Percentiles rank a stretch among this genome's conserved stretches.
phyloP scores from a whole-genome alignment of 2,797 vertebrate genomes.

The Tamandua tetradactyla region DNA sequence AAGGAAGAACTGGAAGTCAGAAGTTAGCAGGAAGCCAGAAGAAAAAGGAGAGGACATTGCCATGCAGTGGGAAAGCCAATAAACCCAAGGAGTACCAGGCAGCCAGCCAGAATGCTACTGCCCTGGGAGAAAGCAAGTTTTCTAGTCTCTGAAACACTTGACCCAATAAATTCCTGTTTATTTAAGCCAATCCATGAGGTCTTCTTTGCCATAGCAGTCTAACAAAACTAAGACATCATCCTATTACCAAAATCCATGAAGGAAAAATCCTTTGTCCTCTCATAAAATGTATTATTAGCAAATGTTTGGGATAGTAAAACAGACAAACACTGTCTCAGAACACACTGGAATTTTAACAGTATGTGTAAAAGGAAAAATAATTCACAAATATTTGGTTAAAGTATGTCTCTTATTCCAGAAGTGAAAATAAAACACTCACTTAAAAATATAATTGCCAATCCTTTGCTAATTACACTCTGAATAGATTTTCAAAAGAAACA shows the following conservation, averaged over 20 bases:
- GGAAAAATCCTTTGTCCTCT: neutral
- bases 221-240: too few species aligned
- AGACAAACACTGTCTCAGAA: neutral
- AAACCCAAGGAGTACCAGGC: too few species aligned
- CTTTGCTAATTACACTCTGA: neutral
- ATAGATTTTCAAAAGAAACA: neutral
- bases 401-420: neutral
- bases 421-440: conserved; percentile 22
- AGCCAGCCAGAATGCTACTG: too few species aligned
- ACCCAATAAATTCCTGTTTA: too few species aligned
- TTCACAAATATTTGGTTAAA: neutral
- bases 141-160: too few species aligned
- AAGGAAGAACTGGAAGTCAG: too few species aligned
- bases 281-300: neutral
- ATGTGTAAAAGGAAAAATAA: conserved; percentile 36
- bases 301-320: conserved; percentile 43
- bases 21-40: too few species aligned
- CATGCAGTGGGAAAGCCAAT: too few species aligned
- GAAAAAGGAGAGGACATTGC: too few species aligned
- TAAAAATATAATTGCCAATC: neutral
- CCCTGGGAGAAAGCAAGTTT: too few species aligned
- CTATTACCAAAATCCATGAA: neutral
- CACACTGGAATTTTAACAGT: conserved; percentile 11
- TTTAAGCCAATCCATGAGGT: too few species aligned
- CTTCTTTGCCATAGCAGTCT: too few species aligned